Conservation (phyloP, 2,888 invertebrate species). For the Incurvaria masculella region DNA sequence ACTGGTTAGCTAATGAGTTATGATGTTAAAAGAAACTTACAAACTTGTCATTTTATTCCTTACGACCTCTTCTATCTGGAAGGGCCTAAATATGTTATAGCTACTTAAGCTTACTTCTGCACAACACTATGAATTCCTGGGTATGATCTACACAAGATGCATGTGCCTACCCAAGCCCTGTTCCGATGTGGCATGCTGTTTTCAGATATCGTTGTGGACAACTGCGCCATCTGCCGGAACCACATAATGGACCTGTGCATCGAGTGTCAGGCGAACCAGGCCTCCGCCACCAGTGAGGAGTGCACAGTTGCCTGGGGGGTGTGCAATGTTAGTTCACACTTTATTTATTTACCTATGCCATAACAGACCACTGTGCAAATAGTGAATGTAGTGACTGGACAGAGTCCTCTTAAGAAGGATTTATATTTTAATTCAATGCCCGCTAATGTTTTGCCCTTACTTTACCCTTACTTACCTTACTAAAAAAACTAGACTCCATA, state of each 20-base stretch:
- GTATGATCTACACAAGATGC: no score
- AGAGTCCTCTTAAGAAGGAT: constrained; percentile 3
- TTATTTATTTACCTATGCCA: background rate
- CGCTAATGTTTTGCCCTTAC: background rate
- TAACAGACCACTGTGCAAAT: constrained; percentile 2
- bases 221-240: constrained; percentile 99
- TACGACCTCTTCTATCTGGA: no score
- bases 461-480: no score
- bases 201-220: constrained; percentile 97
- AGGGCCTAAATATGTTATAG: no score
- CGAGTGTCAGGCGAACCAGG: constrained; percentile 98
- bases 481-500: no score
- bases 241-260: constrained; percentile 99
- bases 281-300: constrained; percentile 97
- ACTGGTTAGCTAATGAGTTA: no score
- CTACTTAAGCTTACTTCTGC: no score
- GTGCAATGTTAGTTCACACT: constrained; percentile 75
- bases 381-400: background rate
- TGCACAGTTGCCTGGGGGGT: constrained; percentile 99
- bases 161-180: no score
- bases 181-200: no score
- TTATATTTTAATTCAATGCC: constrained; percentile 1
- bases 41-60: no score
- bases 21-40: no score
- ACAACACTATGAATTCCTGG: no score